Evolutionary conservation across 1,140 invertebrate genomes (phyloP).

Genomic region (Paraescarpia echinospica): DNA sequence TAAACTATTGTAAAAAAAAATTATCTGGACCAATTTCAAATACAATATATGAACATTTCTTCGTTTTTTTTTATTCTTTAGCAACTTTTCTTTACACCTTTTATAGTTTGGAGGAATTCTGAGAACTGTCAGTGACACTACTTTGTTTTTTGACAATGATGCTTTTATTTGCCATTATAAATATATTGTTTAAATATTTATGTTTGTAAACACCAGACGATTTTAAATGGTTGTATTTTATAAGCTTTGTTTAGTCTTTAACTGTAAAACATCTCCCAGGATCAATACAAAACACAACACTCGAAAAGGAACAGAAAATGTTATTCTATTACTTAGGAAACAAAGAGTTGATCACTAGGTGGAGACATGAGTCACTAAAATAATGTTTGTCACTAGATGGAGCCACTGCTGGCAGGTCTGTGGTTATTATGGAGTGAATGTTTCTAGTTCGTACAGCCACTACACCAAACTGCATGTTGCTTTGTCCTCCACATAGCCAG

Average conservation of each 20-base stretch:
- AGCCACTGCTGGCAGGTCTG: background rate
- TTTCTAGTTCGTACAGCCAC: background rate
- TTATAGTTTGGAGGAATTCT: background rate
- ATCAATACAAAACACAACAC: background rate
- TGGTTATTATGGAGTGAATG: background rate
- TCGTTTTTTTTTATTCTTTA: background rate
- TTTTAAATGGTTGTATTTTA: background rate
- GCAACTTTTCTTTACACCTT: background rate
- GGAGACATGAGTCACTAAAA: too few species aligned
- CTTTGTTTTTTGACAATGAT: background rate
- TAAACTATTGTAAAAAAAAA: background rate
- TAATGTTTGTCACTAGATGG: background rate
- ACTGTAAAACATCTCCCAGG: background rate
- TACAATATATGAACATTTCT: background rate
- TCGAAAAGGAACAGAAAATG: too few species aligned
- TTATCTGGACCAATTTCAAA: background rate
- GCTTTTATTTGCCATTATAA: background rate
- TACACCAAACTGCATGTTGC: constrained; percentile 44
- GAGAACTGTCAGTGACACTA: background rate
- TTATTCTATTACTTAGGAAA: too few species aligned
- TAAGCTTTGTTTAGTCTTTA: background rate
- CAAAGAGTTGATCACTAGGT: too few species aligned
- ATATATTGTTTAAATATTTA: background rate
- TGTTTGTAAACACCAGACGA: background rate
- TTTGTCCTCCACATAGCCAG: constrained; percentile 53